phyloP scores from a whole-genome alignment of 1,140 invertebrate genomes.

The Eurosta solidaginis region DNA sequence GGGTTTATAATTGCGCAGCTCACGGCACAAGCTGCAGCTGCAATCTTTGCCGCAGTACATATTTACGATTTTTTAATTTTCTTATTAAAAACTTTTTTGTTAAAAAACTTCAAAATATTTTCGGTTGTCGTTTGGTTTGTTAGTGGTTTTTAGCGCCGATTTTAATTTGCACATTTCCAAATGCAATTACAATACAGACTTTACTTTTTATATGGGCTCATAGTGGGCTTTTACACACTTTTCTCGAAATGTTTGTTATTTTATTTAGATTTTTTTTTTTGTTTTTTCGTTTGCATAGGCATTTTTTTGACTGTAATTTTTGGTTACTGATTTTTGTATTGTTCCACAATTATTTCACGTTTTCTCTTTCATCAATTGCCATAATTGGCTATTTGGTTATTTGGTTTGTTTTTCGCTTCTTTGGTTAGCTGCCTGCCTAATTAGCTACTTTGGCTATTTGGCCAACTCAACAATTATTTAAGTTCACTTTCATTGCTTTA shows the following conservation, averaged over 20 bases:
- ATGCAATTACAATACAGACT: neutral
- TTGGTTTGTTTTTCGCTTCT: neutral
- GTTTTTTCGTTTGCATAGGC: neutral
- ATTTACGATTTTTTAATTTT: neutral
- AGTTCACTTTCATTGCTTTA: neutral
- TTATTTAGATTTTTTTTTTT: neutral
- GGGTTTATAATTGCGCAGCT: slow-evolving; percentile 57
- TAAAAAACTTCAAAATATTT: neutral
- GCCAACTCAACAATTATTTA: neutral
- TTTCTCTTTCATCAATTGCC: slow-evolving; percentile 13
- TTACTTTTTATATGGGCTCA: neutral
- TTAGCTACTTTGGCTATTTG: neutral
- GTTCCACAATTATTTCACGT: slow-evolving; percentile 1
- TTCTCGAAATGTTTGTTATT: neutral
- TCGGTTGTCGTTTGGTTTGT: neutral
- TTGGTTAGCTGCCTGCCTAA: neutral
- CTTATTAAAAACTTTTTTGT: neutral
- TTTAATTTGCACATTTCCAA: neutral
- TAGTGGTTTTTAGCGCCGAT: neutral
- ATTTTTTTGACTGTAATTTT: slow-evolving; percentile 4
- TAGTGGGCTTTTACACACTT: neutral
- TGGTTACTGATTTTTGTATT: neutral
- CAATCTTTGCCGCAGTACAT: slow-evolving; percentile 63
- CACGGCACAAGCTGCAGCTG: slow-evolving; percentile 61
- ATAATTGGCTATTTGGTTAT: neutral